A percentile compares a stretch with the other conserved stretches of the same genome.
Evolutionary conservation across 1,140 invertebrate species (phyloP).

Genomic region (Tribolium madens): DNA sequence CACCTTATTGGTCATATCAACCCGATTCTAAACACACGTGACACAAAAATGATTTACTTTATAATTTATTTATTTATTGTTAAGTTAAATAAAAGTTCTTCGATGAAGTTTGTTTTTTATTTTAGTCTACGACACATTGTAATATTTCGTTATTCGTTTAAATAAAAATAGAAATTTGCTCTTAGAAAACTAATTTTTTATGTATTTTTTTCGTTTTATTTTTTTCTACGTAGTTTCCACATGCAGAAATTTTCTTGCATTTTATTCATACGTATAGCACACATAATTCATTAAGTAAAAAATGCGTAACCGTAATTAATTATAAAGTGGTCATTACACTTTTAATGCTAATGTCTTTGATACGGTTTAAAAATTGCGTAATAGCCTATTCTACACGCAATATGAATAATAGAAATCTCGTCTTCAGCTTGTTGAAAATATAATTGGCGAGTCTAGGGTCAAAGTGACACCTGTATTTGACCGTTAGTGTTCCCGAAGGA

Average conservation of each 20-base stretch:
- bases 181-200: no score
- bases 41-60: not conserved
- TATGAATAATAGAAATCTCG: not conserved
- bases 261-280: no score
- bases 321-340: not conserved
- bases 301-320: not conserved
- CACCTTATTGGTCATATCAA: conserved; percentile 17
- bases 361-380: not conserved
- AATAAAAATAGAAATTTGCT: no score
- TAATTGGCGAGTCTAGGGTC: not conserved
- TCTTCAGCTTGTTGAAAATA: not conserved
- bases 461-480: conserved; percentile 26
- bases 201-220: no score
- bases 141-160: no score
- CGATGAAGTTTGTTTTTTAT: no score
- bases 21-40: conserved; percentile 16
- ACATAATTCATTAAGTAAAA: not conserved
- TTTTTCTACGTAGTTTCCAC: no score
- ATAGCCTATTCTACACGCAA: not conserved
- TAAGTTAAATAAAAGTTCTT: not conserved
- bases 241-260: no score
- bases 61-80: not conserved
- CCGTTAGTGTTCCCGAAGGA: conserved; percentile 29
- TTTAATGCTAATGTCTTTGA: not conserved
- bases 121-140: no score